Evolutionary conservation across 2,888 invertebrate genomes (phyloP).

Genomic region (Callyntrura guangdongensis): DNA sequence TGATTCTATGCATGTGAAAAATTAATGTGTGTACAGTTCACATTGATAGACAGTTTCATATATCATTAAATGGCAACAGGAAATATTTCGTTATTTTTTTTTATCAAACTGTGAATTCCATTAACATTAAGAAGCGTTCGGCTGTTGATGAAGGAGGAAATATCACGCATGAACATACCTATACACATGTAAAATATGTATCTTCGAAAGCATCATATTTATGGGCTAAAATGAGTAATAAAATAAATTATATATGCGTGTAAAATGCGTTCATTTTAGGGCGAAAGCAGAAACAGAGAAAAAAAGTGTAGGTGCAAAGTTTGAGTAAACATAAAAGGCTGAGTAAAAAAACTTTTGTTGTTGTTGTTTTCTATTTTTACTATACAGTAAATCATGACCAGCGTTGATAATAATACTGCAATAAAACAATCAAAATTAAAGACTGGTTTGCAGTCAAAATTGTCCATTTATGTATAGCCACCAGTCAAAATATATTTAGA

Average conservation of each 20-base stretch:
- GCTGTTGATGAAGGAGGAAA: neutral
- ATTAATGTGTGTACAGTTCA: neutral
- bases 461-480: slow-evolving; percentile 40
- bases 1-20: neutral
- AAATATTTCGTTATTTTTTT: slow-evolving; percentile 41
- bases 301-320: slow-evolving; percentile 13
- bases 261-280: slow-evolving; percentile 43
- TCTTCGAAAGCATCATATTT: neutral
- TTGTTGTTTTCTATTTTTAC: neutral
- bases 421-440: slow-evolving; percentile 73
- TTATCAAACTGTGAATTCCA: slow-evolving; percentile 55
- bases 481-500: slow-evolving; percentile 46
- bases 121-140: neutral
- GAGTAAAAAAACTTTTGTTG: neutral
- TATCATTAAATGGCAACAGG: slow-evolving; percentile 57
- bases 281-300: neutral
- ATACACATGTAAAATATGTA: slow-evolving; percentile 18
- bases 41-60: neutral
- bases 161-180: slow-evolving; percentile 25
- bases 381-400: slow-evolving; percentile 53
- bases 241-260: slow-evolving; percentile 48
- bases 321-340: slow-evolving; percentile 7
- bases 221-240: slow-evolving; percentile 17
- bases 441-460: slow-evolving; percentile 37
- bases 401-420: slow-evolving; percentile 66